Evolutionary conservation across 2,797 vertebrate species (phyloP).

Genomic region (Sebastes taczanowskii): DNA sequence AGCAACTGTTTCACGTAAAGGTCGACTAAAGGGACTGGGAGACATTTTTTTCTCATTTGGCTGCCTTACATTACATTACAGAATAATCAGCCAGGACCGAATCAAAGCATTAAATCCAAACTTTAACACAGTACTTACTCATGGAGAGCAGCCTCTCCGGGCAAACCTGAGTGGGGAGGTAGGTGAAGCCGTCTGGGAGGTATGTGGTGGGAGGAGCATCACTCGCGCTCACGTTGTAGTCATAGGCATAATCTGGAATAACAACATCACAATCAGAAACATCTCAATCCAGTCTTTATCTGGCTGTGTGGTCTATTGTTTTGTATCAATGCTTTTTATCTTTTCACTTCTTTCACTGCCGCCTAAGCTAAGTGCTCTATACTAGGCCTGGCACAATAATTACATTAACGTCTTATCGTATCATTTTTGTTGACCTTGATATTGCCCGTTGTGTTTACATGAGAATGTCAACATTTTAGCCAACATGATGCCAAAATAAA

Average conservation of each 20-base stretch:
- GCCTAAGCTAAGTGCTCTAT: background rate
- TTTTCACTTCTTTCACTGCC: background rate
- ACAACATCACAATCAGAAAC: background rate
- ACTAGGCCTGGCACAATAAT: background rate
- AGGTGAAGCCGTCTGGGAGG: conserved; percentile 94
- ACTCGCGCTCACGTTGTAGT: conserved; percentile 92
- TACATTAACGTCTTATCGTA: background rate
- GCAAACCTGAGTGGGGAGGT: conserved; percentile 89
- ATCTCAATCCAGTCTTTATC: background rate
- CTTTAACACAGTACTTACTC: conserved; percentile 82
- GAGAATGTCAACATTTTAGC: too few species aligned
- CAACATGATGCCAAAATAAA: background rate
- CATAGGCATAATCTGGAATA: conserved; percentile 90
- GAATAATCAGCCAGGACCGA: background rate
- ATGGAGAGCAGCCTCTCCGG: conserved; percentile 93
- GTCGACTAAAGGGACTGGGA: background rate
- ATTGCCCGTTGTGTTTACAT: too few species aligned
- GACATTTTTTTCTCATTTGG: background rate
- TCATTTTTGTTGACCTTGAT: background rate
- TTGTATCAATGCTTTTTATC: background rate
- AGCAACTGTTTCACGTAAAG: background rate
- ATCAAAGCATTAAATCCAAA: background rate
- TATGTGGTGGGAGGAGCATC: conserved; percentile 90
- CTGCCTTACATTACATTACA: background rate
- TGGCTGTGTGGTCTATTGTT: background rate